Evolutionary conservation across 1,140 invertebrate species (phyloP).

Genomic region (Agrilus planipennis): DNA sequence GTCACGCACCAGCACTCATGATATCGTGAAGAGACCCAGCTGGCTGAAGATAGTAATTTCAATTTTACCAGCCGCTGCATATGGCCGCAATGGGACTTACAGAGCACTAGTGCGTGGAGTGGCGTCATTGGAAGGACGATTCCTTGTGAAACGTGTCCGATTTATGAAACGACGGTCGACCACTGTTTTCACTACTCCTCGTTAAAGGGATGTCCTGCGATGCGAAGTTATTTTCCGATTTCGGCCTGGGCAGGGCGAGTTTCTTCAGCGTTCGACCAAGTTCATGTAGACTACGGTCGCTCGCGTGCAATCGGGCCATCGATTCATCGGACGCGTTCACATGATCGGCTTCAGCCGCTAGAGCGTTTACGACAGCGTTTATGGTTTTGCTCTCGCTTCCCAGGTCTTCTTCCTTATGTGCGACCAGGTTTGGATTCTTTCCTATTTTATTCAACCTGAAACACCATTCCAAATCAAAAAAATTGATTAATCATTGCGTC

Average conservation of each 20-base stretch:
- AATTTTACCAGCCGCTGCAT: background rate
- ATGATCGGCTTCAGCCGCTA: conserved; percentile 77
- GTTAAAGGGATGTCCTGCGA: conserved; percentile 38
- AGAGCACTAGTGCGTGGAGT: conserved; percentile 54
- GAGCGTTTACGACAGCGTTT: conserved; percentile 80
- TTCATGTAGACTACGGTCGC: conserved; percentile 52
- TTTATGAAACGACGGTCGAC: conserved; percentile 60
- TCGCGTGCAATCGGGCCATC: conserved; percentile 46
- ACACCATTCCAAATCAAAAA: conserved; percentile 10
- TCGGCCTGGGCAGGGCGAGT: conserved; percentile 55
- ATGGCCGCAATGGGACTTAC: no score
- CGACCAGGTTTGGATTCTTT: conserved; percentile 93
- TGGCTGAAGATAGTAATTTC: conserved; percentile 5
- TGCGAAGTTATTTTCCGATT: conserved; percentile 72
- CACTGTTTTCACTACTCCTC: conserved; percentile 34
- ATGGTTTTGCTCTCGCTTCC: conserved; percentile 82
- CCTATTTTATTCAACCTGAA: conserved; percentile 91
- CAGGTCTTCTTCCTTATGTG: conserved; percentile 78
- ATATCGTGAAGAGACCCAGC: no score
- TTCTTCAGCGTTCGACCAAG: conserved; percentile 51
- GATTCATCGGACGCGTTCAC: conserved; percentile 64
- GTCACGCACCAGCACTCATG: conserved; percentile 16
- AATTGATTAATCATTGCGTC: no score
- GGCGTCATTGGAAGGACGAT: conserved; percentile 60
- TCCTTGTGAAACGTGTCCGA: conserved; percentile 62